Evolutionary conservation across 1,140 invertebrate genomes (phyloP).

Genomic region (Drosophila sulfurigaster): DNA sequence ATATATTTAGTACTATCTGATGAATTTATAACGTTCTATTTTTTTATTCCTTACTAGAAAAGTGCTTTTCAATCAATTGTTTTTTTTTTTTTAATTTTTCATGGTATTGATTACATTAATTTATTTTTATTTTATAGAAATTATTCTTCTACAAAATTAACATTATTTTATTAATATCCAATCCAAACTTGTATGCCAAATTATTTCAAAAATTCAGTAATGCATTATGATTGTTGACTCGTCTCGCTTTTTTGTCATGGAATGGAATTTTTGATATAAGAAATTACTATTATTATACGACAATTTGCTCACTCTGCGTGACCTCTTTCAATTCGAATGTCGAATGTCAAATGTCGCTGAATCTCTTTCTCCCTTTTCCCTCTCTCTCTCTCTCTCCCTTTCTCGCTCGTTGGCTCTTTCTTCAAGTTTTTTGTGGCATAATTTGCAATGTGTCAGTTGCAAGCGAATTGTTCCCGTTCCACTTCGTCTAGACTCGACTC

Average conservation of each 20-base stretch:
- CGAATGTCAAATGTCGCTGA: conserved; percentile 20
- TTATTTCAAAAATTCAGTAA: no score
- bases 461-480: conserved; percentile 33
- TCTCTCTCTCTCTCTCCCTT: not conserved
- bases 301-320: not conserved
- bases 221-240: not conserved
- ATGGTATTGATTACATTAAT: no score
- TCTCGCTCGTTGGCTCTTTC: not conserved
- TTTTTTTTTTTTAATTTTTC: no score
- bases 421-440: conserved; percentile 33
- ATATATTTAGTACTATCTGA: no score
- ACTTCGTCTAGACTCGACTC: conserved; percentile 17
- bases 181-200: no score
- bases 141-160: no score
- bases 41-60: no score
- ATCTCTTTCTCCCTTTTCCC: not conserved
- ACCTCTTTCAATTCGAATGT: conserved; percentile 16
- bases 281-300: conserved; percentile 7
- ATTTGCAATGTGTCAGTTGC: conserved; percentile 77
- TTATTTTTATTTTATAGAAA: no score
- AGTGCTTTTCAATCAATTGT: no score
- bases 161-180: no score
- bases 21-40: no score
- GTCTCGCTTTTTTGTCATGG: not conserved
- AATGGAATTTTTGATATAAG: not conserved